Base-by-base conservation (phyloP, 2,888 invertebrate genomes). In the Lysandra bellargus region DNA sequence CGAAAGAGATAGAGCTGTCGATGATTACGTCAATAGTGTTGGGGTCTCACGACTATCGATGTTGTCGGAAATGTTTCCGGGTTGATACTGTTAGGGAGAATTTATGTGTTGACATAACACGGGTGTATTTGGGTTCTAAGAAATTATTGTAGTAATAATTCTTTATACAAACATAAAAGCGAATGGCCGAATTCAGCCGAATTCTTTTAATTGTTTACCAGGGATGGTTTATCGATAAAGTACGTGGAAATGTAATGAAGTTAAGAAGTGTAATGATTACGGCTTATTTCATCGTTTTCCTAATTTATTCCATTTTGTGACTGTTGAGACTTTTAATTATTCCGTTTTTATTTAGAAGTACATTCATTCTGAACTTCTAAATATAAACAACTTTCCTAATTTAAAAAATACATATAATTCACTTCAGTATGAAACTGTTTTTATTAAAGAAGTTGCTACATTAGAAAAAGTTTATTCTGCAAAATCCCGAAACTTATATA, bases 21-120 rank as follows among this genome's bases (percentile, higher is more conserved):
- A 75, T 44, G 73, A 73, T 73, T 72, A 4, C 12, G 23, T 61
- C 40, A 87, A 84, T 85, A 85, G 82, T 80, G 82, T 82, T 85
- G 83, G 80, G 84, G 85, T 92, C 92, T 87, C 93, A 92, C 92
- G 91, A 86, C 87, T 89, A 91, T 92, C 90, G 90, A 87, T 85
- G 85, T 82, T 90, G 87, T 86, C 92, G 93, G 93, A 93, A 90
- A 88, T 85, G 87, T 87, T 88, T 90, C 91, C 88, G 85, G 86
- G 87, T 88, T 91, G 85, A 86, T 85, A 84, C 86, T 90, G 87
- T 85, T 83, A 84, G 82, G 80, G 53, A 82, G 83, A 84, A 82
- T 82, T 83, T 79, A 80, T 80, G 76, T 81, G 74, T 74, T 79
- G 79, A 61, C 60, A 61, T 60, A 61, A 30, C 17, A 33, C 75